Evolutionary conservation across 2,888 invertebrate species (phyloP).

Genomic region (Agriopis leucophaearia): DNA sequence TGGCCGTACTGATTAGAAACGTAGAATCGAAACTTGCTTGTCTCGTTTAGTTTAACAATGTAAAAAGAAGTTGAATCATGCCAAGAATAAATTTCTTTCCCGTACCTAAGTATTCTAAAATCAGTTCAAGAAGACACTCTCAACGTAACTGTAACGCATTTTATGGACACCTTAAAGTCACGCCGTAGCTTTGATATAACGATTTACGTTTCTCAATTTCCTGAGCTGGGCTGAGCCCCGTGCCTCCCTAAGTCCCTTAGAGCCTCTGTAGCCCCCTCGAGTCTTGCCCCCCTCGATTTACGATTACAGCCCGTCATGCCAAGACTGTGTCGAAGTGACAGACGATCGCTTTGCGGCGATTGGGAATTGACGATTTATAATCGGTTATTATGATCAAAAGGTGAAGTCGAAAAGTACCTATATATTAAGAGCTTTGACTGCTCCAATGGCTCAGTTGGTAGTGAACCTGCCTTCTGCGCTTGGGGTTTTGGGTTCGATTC

Average conservation of each 20-base stretch:
- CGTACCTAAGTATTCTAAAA: not conserved
- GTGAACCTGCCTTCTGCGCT: no score
- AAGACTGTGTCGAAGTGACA: conserved; percentile 38
- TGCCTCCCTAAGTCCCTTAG: conserved; percentile 17
- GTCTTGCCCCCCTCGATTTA: conserved; percentile 31
- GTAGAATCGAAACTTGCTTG: no score
- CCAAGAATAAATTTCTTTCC: no score
- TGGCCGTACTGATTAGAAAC: no score
- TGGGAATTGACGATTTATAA: conserved; percentile 22
- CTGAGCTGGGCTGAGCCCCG: conserved; percentile 22
- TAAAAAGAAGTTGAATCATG: no score
- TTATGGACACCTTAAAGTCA: conserved; percentile 30
- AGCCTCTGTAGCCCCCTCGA: conserved; percentile 5
- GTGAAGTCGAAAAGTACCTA: not conserved
- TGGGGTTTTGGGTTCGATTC: no score
- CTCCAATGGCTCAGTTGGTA: no score
- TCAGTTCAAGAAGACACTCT: not conserved
- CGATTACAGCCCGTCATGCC: conserved; percentile 42
- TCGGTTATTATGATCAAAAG: conserved; percentile 24
- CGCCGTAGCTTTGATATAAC: conserved; percentile 39
- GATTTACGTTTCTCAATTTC: conserved; percentile 46
- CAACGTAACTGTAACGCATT: conserved; percentile 2
- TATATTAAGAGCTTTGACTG: no score
- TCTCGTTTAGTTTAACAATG: no score
- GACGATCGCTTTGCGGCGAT: conserved; percentile 43